Evolutionary conservation across 2,113 vertebrate species (phyloP), one percentile per base, ranked within the genome.

Genomic region (Pteronura brasiliensis): DNA sequence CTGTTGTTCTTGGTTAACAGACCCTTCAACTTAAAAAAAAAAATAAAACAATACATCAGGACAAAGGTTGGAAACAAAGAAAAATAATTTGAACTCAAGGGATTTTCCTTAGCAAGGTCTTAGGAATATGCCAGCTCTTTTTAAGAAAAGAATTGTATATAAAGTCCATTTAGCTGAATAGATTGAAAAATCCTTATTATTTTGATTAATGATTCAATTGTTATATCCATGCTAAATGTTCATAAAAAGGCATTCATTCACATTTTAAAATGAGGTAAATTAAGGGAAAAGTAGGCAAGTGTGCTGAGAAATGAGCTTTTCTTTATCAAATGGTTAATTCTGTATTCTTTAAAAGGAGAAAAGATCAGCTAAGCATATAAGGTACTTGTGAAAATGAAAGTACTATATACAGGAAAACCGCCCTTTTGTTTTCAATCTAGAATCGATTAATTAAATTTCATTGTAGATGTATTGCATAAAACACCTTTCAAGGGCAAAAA

Each of bases 181-280:
- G 63, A 90, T 88, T 59, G 74, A 92, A 95, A 95, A 95, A 88
- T 69, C n/a, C 67, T 96, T 97, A 95, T 97, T 97, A 93, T 97
- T 96, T 97, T 85, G 69, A 96, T 92, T 88, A 96, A 92, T 95
- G 80, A 95, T 93, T 94, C 71, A 76, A 88, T 97, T 96, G 76
- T 97, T 96, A 80, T 96, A 93, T 90, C 71, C 90, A 17, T 72
- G 59, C 47, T 97, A 97, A 97, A 95, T 97, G 96, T 95, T 97
- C 81, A 92, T 93, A 79, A 96, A 94, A 96, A 80, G 21, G 34
- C 72, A 89, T 97, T 93, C 87, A 97, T 69, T 96, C 87, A 90
- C 49, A 88, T 97, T 96, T 93, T 84, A 77, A 96, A 96, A 81
- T 90, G 92, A 96, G 52, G 61, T 93, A 96, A 80, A 85, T 95